phyloP scores from a whole-genome alignment of 2,888 invertebrate species.

The Rambutsinella grinnellia region DNA sequence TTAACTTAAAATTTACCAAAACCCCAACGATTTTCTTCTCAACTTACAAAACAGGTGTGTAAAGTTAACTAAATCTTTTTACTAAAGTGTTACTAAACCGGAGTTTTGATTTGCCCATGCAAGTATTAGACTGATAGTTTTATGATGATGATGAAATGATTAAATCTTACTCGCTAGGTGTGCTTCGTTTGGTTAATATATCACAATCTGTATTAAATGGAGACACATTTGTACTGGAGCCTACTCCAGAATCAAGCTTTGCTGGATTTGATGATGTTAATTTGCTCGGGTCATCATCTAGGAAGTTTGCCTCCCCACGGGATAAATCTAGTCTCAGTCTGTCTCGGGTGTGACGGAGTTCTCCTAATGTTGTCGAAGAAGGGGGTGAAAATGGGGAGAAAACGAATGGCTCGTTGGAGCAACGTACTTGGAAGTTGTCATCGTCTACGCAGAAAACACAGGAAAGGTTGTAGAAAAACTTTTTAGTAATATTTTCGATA shows the following conservation, averaged over 20 bases:
- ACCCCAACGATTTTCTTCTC: no score
- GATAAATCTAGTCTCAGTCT: constrained; percentile 78
- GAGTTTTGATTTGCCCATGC: no score
- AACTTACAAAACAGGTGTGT: no score
- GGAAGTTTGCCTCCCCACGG: constrained; percentile 60
- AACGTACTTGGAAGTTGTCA: constrained; percentile 58
- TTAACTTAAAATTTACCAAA: no score
- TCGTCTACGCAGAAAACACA: no score
- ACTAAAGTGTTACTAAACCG: no score
- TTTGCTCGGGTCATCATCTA: constrained; percentile 53
- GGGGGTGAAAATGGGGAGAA: constrained; percentile 38
- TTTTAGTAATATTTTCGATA: no score
- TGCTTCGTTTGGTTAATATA: constrained; percentile 58
- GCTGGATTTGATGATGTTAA: constrained; percentile 34
- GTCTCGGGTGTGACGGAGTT: constrained; percentile 80
- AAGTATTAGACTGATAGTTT: no score
- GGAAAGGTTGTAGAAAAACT: no score
- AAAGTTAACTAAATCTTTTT: no score
- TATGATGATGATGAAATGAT: no score
- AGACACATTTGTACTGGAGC: constrained; percentile 65
- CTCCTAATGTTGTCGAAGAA: constrained; percentile 72
- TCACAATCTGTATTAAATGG: constrained; percentile 58
- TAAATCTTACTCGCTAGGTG: constrained; percentile 37
- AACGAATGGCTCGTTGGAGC: constrained; percentile 58
- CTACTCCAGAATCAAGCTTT: constrained; percentile 64